These are phyloP conservation scores for Limanda limanda DNA, from an alignment of 2,113 vertebrate genomes.

Conservation along the genomic window DNA sequence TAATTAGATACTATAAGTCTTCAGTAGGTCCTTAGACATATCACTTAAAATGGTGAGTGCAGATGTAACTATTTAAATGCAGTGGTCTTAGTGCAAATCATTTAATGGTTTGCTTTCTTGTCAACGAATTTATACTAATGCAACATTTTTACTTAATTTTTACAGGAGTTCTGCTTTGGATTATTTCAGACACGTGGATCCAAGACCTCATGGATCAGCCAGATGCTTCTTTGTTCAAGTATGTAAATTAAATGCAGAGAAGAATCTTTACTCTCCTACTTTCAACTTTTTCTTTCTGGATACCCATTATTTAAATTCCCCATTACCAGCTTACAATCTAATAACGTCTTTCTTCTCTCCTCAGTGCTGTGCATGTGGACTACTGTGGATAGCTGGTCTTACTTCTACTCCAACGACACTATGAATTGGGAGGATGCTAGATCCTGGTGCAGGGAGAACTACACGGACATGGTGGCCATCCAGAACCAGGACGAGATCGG, in stretches of 20 bases:
- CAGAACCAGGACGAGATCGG: slow-evolving; percentile 90
- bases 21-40: neutral
- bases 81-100: neutral
- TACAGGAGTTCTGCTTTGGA: slow-evolving; percentile 47
- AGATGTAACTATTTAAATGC: neutral
- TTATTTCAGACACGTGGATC: slow-evolving; percentile 13
- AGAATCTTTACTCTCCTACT: neutral
- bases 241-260: slow-evolving; percentile 23
- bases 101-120: neutral
- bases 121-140: neutral
- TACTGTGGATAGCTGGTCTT: slow-evolving; percentile 87
- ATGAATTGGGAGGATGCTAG: slow-evolving; percentile 84
- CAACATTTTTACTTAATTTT: neutral
- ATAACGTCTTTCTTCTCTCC: slow-evolving; percentile 17
- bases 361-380: slow-evolving; percentile 75
- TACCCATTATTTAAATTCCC: neutral
- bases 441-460: slow-evolving; percentile 81
- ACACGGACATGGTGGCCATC: slow-evolving; percentile 94
- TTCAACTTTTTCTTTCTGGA: neutral
- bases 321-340: neutral
- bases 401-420: slow-evolving; percentile 70
- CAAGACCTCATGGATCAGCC: slow-evolving; percentile 34
- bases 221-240: slow-evolving; percentile 62
- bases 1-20: neutral
- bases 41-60: slow-evolving; percentile 70